Evolutionary conservation across 1,140 invertebrate species (phyloP).

Genomic region (Scaptomyza pallida): DNA sequence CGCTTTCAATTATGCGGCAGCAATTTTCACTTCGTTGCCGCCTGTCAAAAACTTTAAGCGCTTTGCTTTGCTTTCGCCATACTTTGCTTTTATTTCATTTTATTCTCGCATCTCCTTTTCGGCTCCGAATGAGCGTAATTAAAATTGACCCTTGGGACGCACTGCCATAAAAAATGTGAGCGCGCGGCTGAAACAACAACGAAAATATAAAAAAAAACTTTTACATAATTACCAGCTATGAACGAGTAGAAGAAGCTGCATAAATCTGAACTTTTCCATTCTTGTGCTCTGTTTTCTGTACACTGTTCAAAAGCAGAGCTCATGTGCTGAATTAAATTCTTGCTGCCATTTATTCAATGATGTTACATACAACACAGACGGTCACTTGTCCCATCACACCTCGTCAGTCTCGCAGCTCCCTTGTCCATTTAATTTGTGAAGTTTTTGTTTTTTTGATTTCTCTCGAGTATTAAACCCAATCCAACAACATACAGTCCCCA

Average conservation of each 20-base stretch:
- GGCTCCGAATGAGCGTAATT: slow-evolving; percentile 75
- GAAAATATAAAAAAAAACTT: no score
- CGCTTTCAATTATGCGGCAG: slow-evolving; percentile 68
- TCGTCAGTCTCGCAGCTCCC: background rate
- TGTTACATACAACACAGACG: slow-evolving; percentile 35
- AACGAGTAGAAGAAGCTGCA: slow-evolving; percentile 24
- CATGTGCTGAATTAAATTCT: slow-evolving; percentile 68
- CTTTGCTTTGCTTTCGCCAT: slow-evolving; percentile 50
- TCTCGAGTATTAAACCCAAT: slow-evolving; percentile 47
- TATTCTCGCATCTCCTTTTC: slow-evolving; percentile 49
- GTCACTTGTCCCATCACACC: background rate
- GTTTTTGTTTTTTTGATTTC: slow-evolving; percentile 71
- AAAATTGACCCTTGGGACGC: slow-evolving; percentile 73
- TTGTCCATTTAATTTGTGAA: slow-evolving; percentile 69
- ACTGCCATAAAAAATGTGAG: slow-evolving; percentile 17
- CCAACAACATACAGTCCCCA: background rate
- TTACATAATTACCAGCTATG: slow-evolving; percentile 55
- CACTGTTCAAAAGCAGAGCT: slow-evolving; percentile 34
- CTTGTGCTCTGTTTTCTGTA: background rate
- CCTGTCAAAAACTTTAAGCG: slow-evolving; percentile 76
- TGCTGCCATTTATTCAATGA: slow-evolving; percentile 51
- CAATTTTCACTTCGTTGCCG: slow-evolving; percentile 80
- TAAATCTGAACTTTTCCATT: slow-evolving; percentile 44
- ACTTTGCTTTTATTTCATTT: slow-evolving; percentile 30
- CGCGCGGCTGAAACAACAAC: slow-evolving; percentile 29